Conservation (phyloP, 2,888 invertebrate species). For the Chironomus tentans region DNA sequence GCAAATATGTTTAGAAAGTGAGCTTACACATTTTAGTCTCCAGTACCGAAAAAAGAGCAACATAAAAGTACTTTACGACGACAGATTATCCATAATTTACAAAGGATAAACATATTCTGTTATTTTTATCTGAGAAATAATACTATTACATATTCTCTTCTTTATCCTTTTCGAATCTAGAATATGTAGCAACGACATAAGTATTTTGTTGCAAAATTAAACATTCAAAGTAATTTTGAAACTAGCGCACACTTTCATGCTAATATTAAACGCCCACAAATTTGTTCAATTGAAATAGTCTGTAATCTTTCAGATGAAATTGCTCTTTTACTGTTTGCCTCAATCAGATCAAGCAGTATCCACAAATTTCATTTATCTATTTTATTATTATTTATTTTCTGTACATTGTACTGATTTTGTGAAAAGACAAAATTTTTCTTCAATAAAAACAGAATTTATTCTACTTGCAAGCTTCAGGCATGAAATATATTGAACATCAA, state of each 20-base stretch:
- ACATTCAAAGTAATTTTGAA: background rate
- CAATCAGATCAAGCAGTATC: background rate
- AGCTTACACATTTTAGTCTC: too few relatives aligned
- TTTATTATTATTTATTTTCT: background rate
- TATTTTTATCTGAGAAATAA: too few relatives aligned
- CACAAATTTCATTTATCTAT: background rate
- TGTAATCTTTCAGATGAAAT: too few relatives aligned
- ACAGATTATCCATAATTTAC: conserved; percentile 10
- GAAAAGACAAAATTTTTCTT: background rate
- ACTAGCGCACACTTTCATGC: background rate
- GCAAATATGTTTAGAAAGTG: too few relatives aligned
- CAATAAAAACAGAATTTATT: background rate
- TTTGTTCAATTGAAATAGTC: background rate
- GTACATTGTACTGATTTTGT: background rate
- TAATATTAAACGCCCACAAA: background rate
- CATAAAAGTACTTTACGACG: background rate
- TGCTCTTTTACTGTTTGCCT: background rate
- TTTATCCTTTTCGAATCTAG: background rate
- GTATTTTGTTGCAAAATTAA: background rate
- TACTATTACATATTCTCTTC: background rate
- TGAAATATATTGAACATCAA: background rate
- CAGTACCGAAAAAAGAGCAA: background rate
- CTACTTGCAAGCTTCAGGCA: background rate
- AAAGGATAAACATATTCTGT: background rate
- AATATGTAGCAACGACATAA: background rate